Base-by-base conservation (phyloP, 2,888 invertebrate genomes). In the Xestia sexstrigata region DNA sequence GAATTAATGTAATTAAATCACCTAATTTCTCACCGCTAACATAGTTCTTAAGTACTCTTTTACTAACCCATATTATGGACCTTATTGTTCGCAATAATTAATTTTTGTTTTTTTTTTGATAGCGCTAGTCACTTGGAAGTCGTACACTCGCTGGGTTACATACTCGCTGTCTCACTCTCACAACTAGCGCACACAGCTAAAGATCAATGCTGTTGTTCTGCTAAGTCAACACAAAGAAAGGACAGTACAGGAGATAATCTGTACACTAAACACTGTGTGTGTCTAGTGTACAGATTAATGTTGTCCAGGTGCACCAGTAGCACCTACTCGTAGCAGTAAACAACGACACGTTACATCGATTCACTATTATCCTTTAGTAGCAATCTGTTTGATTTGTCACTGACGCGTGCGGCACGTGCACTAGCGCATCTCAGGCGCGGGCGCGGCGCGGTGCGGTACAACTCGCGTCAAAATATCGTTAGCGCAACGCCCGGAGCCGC, bases 381-480 rank as follows among this genome's bases (percentile, higher is more conserved):
- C 45, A 66, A 65, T 42, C 8, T 42, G 17, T n/a, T 65, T 65
- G n/a, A 52, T 69, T 17, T 69, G 26, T 23, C 52, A 15, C 30
- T n/a, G 70, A 70, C 30, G 58, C n/a, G 30, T 15, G 45, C n/a
- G 13, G 58, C 67, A 42, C 69, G 73, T 55, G 15, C 8, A 47
- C 35, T 4, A 20, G 42, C 23, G 26, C 2, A 9, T 6, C 26
- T 55, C n/a, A n/a, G 55, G 13, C 55, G 55, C 42, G 8, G 42
- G 55, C 55, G 49, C 49, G 35, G 4, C n/a, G 55, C 66, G 30
- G 47, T 35, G 62, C 58, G 30, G 45, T 11, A 15, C 49, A 66
- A 65, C 65, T 76, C 47, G 45, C 69, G 58, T 49, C 78, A 45
- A 75, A 74, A 26, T 75, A 63, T 75, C 75, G 69, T 78, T 75